These are phyloP conservation scores for Phaedon cochleariae DNA, from an alignment of 2,888 invertebrate genomes.

Conservation along the genomic window DNA sequence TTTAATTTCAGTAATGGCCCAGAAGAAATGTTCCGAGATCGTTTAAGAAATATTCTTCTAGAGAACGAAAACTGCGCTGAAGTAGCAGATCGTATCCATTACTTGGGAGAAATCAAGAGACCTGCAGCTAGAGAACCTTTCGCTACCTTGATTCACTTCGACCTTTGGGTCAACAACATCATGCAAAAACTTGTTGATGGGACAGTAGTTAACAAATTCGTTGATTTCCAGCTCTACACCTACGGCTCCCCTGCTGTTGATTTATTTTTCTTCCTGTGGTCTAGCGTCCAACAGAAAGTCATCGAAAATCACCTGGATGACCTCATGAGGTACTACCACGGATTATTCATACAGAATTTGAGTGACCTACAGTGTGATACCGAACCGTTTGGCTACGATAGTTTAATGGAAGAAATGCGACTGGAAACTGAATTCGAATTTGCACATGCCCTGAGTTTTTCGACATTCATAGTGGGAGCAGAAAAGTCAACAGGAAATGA, in stretches of 20 bases:
- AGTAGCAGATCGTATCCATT: background rate
- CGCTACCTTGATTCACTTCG: slow-evolving; percentile 65
- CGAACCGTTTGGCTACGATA: slow-evolving; percentile 7
- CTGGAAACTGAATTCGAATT: slow-evolving; percentile 7
- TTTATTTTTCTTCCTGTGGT: slow-evolving; percentile 47
- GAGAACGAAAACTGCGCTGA: slow-evolving; percentile 17
- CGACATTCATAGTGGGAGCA: background rate
- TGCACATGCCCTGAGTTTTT: slow-evolving; percentile 3
- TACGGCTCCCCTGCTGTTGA: slow-evolving; percentile 46
- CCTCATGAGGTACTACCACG: slow-evolving; percentile 31
- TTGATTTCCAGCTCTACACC: slow-evolving; percentile 48
- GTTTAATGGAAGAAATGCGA: slow-evolving; percentile 12
- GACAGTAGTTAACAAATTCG: slow-evolving; percentile 41
- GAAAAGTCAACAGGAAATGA: background rate
- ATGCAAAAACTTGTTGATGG: slow-evolving; percentile 61
- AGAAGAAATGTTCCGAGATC: slow-evolving; percentile 16
- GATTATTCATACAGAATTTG: slow-evolving; percentile 16
- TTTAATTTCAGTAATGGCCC: slow-evolving; percentile 1
- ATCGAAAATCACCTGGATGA: slow-evolving; percentile 25
- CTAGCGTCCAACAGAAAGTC: slow-evolving; percentile 40
- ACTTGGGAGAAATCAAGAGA: slow-evolving; percentile 14
- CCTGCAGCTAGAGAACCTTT: slow-evolving; percentile 58
- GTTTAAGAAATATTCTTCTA: background rate
- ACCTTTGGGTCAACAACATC: slow-evolving; percentile 69
- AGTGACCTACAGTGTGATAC: slow-evolving; percentile 1